A percentile compares a stretch with the other conserved stretches of the same genome.
phyloP scores from a whole-genome alignment of 2,113 vertebrate species.

The Riparia riparia region DNA sequence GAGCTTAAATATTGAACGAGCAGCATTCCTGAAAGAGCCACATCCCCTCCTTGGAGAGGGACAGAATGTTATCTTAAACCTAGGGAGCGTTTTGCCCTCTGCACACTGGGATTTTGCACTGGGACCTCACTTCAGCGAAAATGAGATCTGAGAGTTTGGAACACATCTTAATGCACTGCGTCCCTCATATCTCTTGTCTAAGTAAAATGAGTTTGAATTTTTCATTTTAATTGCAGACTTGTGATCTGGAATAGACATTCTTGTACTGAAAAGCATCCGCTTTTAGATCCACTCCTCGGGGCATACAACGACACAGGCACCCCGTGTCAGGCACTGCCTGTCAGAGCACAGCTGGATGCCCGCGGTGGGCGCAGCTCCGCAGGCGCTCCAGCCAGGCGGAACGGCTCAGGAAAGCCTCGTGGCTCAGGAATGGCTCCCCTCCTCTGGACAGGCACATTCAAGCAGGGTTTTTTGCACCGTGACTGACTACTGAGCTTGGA shows the following conservation, averaged over 20 bases:
- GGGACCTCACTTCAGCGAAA: not conserved
- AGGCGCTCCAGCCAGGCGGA: not conserved
- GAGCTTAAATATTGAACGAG: conserved; percentile 46
- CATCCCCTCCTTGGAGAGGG: not conserved
- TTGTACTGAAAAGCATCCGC: conserved; percentile 1
- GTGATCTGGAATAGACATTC: not conserved
- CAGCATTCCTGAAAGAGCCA: not conserved
- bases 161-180: not conserved
- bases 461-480: accelerated
- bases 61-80: not conserved
- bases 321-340: not conserved
- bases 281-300: not conserved
- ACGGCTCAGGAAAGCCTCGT: not conserved
- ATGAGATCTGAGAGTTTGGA: conserved; percentile 20
- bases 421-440: not conserved
- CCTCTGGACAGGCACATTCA: not conserved
- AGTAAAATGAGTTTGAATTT: conserved; percentile 49
- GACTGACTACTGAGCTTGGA: not conserved
- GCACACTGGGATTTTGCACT: not conserved
- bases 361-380: accelerated
- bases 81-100: not conserved
- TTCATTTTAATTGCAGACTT: conserved; percentile 31
- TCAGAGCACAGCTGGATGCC: not conserved
- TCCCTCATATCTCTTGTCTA: not conserved
- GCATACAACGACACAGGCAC: not conserved